These are phyloP conservation scores for Zenarchopterus dispar DNA, from an alignment of 2,797 vertebrate species.

Conservation along the genomic window DNA sequence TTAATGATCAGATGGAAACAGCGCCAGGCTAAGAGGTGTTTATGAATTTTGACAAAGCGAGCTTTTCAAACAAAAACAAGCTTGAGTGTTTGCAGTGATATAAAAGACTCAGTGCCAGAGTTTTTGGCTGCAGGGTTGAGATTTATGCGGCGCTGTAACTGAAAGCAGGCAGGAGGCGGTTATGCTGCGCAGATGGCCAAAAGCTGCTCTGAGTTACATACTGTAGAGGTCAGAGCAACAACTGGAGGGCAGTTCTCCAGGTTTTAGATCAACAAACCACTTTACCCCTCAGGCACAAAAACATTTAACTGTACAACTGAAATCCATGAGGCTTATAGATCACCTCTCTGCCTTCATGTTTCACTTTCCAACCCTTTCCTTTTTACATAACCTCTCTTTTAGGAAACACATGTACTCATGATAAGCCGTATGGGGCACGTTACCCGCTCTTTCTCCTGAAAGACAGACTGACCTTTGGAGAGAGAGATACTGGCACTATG, in stretches of 20 bases:
- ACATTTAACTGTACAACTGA: constrained; percentile 8
- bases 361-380: background rate
- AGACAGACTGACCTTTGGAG: constrained; percentile 7
- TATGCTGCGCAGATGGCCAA: constrained; percentile 55
- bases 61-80: constrained; percentile 29
- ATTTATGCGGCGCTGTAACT: constrained; percentile 45
- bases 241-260: background rate
- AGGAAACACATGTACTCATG: constrained; percentile 3
- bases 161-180: constrained; percentile 33
- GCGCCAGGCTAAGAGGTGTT: constrained; percentile 23
- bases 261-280: constrained; percentile 28
- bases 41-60: constrained; percentile 12
- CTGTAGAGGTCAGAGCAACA: background rate
- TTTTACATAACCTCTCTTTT: constrained; percentile 1
- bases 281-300: constrained; percentile 9
- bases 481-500: constrained; percentile 23
- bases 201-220: constrained; percentile 46
- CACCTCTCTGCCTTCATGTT: background rate
- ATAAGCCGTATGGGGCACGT: constrained; percentile 24
- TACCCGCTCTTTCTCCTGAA: background rate
- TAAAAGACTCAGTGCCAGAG: constrained; percentile 3
- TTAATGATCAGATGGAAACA: constrained; percentile 20
- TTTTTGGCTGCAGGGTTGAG: constrained; percentile 12
- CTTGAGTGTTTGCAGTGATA: constrained; percentile 8
- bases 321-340: background rate